Evolutionary conservation across 2,888 invertebrate species (phyloP), one percentile per base, ranked within the genome.

Genomic region (Aporophyla nigra): DNA sequence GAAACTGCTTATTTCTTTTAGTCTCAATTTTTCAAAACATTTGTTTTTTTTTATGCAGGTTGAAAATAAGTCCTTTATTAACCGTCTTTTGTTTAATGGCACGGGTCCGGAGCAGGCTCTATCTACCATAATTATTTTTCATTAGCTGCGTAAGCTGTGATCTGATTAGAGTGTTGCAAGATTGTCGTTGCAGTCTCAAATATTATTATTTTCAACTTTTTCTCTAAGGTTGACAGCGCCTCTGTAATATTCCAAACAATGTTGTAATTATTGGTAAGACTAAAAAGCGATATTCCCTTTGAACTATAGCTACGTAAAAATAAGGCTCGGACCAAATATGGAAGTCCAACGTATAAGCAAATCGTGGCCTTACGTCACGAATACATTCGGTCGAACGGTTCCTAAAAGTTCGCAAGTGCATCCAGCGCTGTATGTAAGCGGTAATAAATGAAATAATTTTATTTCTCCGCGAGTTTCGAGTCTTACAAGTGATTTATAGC

Each of bases 401-500:
- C 70, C 65, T 78, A 79, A 80, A 87, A 87, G 78, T 87, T 88
- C 74, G 76, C 84, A 53, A 86, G 86, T 84, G 86, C 86, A 86
- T 84, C 76, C 83, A 67, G 27, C 76, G 65, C 75, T 65, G 74
- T 75, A 75, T 83, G 82, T 86, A 87, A 87, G 76, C 79, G 76
- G 76, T 87, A 84, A 87, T 87, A 87, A 87, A 87, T 87, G 84
- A 87, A 87, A 87, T 87, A 80, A 87, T 87, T 87, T 87, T 87
- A 87, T 87, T 87, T 86, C 86, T 79, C 74, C 76, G 51, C 80
- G 76, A 87, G 86, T 86, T 87, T 87, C 74, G 71, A 86, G 88
- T 84, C 84, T 87, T 86, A 86, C 88, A 67, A 86, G 86, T 87
- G 88, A 87, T 87, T 87, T 87, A 87, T 87, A 84, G 86, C 78